A percentile compares a stretch with the other conserved stretches of the same genome.
Evolutionary conservation across 2,113 vertebrate genomes (phyloP).

Genomic region (Saimiri boliviensis): DNA sequence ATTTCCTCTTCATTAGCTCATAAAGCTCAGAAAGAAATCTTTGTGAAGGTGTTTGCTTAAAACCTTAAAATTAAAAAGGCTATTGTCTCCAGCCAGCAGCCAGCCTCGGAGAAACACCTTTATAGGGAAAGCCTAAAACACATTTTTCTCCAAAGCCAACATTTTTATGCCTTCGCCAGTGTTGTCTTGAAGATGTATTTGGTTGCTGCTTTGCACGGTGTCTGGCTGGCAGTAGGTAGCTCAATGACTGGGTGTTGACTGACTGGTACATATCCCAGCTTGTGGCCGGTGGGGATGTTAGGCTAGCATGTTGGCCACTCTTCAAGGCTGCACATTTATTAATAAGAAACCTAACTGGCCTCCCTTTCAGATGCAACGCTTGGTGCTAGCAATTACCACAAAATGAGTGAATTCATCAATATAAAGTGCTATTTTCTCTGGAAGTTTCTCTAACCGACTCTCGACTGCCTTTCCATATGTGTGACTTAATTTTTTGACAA

Average conservation of each 20-base stretch:
- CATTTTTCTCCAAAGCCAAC: not conserved
- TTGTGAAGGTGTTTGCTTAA: not conserved
- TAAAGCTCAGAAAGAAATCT: not conserved
- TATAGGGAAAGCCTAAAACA: not conserved
- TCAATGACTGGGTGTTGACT: not conserved
- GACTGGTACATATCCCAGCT: not conserved
- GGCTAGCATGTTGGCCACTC: not conserved
- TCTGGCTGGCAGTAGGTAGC: not conserved
- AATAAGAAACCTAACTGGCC: not conserved
- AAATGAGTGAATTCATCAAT: slow-evolving; percentile 62
- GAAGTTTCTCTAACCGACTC: slow-evolving; percentile 49
- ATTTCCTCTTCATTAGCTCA: not conserved
- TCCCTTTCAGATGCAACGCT: slow-evolving; percentile 46
- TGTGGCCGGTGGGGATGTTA: not conserved
- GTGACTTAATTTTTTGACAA: slow-evolving; percentile 29
- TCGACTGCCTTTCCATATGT: not conserved
- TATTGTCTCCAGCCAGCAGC: not conserved
- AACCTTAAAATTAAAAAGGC: not conserved
- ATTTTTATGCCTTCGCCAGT: not conserved
- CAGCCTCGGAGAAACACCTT: not conserved
- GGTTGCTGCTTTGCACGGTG: not conserved
- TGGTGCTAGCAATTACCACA: not conserved
- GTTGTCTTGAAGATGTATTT: not conserved
- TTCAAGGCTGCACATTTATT: not conserved
- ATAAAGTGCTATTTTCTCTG: slow-evolving; percentile 81